These are phyloP conservation scores for Chaetura pelagica DNA, from an alignment of 2,113 vertebrate species.

Conservation along the genomic window DNA sequence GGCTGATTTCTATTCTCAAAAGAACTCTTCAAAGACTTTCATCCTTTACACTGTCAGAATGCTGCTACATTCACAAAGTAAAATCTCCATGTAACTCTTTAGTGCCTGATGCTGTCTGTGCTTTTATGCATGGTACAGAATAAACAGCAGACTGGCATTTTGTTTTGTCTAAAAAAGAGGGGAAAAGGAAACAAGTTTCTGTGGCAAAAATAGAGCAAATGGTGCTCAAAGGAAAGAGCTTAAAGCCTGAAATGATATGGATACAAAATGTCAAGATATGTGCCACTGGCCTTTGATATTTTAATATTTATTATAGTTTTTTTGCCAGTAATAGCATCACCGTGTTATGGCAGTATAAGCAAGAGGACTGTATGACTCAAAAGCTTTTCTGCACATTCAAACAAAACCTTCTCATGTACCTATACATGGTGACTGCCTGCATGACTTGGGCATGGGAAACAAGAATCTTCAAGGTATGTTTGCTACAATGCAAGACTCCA, in stretches of 20 bases:
- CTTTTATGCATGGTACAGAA: not conserved
- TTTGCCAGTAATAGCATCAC: not conserved
- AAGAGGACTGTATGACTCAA: not conserved
- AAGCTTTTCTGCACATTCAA: not conserved
- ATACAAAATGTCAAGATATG: not conserved
- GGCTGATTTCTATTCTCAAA: constrained; percentile 47
- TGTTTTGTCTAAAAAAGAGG: not conserved
- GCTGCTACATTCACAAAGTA: constrained; percentile 44
- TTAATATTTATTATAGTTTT: not conserved
- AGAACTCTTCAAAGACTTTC: constrained; percentile 65
- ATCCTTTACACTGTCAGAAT: constrained; percentile 49
- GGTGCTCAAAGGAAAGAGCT: not conserved
- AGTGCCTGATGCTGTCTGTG: not conserved
- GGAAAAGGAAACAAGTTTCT: not conserved
- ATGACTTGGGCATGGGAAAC: not conserved
- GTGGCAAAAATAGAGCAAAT: not conserved
- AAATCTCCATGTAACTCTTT: constrained; percentile 19
- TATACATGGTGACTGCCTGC: not conserved
- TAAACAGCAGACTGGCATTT: not conserved
- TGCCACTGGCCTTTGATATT: not conserved
- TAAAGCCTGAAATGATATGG: not conserved
- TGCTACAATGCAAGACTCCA: not conserved
- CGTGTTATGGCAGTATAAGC: not conserved
- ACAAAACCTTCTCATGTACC: not conserved
- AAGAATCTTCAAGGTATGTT: not conserved